Conservation (phyloP, 2,888 invertebrate genomes). For the Cataglyphis albicans region DNA sequence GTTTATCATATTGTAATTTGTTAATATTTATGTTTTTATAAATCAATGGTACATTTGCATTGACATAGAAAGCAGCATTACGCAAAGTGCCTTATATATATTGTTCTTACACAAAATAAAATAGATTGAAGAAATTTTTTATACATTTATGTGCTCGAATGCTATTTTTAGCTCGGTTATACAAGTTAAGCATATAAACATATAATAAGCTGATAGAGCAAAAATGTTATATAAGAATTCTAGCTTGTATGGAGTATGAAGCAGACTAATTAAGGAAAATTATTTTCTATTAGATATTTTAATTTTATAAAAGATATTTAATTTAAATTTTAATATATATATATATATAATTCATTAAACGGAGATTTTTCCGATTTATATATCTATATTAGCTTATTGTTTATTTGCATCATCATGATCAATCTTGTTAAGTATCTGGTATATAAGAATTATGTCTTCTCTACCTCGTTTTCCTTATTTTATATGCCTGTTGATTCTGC, state of each 20-base stretch:
- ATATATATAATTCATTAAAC: neutral
- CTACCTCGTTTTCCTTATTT: constrained; percentile 4
- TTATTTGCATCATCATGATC: neutral
- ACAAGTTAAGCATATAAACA: neutral
- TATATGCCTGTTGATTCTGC: neutral
- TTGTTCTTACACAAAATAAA: neutral
- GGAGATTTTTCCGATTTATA: neutral
- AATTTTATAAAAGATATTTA: too few species aligned
- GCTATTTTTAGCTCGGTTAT: neutral
- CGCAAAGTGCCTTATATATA: constrained; percentile 44
- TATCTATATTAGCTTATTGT: neutral
- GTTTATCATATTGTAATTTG: neutral
- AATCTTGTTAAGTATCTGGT: neutral
- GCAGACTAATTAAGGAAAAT: neutral
- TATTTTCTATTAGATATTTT: neutral
- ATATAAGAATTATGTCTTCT: neutral
- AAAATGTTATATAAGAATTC: too few species aligned
- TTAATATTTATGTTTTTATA: neutral
- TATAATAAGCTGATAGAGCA: neutral
- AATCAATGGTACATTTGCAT: neutral
- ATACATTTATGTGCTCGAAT: neutral
- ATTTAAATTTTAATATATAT: neutral
- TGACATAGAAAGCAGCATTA: constrained; percentile 1
- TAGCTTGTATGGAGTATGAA: neutral
- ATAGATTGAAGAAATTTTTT: neutral